Evolutionary conservation across 2,113 vertebrate genomes (phyloP), one percentile per base, ranked within the genome.

Genomic region (Puntigrus tetrazona): DNA sequence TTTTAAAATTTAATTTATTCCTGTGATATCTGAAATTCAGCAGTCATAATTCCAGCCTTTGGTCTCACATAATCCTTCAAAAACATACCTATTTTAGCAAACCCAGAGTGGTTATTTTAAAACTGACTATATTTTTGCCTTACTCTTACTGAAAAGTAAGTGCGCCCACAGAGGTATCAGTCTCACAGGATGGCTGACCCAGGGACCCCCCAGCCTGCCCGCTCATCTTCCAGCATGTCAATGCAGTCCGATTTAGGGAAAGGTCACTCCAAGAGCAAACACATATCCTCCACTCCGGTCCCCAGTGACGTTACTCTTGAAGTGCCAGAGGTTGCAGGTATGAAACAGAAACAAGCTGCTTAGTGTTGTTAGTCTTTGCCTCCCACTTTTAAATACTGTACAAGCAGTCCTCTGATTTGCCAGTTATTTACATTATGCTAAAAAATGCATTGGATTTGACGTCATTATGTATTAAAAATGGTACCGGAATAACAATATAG

Each of bases 221-320:
- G 57, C 22, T 80, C 72, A 20, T 85, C 88, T 38, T 83, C 88
- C 14, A 45, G 78, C 43, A 88, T 84, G 73, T 89, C 90, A 38
- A 89, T 85, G 57, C 70, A 65, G 29, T 84, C 85, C 13, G 34
- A 81, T 61, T 82, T 82, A 13, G 43, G 52, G n/a, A 76, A 83
- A 47, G 78, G 79, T 61, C 63, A 4, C 65, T 61, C 78, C 38
- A 85, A 87, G 79, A 82, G 16, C 55, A 78, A 85, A 59, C n/a
- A 1, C 20, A 47, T 13, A 4, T 36, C 31, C 18, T 22, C 29
- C 59, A 74, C 83, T 22, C 61, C 75, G 9, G 67, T 13, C 74
- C 43, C 41, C 34, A 74, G 25, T n/a, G 70, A 75, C 41, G 20
- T 80, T 5, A 14, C 13, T 14, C 8, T 8, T 29, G 38, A 80